Conservation (phyloP, 2,113 vertebrate species). For the Dryoscopus gambensis region DNA sequence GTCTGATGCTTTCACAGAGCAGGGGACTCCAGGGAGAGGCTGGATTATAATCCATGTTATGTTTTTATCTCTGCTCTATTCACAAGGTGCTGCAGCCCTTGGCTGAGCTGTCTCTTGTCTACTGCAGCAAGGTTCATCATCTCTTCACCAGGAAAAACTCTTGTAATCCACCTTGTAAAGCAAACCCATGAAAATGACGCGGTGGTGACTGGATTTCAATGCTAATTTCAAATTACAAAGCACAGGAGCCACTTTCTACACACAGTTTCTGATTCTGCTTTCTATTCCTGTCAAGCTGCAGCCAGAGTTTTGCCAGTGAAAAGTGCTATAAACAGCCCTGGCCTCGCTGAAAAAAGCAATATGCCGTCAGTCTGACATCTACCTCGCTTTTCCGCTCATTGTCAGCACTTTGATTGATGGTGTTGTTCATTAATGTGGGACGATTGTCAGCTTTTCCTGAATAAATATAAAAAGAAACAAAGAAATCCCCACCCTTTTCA, state of each 20-base stretch:
- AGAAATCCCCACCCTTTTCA: constrained; percentile 87
- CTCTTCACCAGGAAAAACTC: not conserved
- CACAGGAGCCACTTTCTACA: constrained; percentile 58
- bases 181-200: not conserved
- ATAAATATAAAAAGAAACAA: constrained; percentile 99
- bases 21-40: not conserved
- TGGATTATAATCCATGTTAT: not conserved
- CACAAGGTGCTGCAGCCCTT: not conserved
- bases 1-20: not conserved
- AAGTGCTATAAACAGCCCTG: constrained; percentile 84
- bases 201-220: not conserved
- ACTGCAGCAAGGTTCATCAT: not conserved
- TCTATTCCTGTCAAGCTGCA: constrained; percentile 71
- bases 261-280: constrained; percentile 70
- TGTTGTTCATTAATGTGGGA: constrained; percentile 93
- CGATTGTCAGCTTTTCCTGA: constrained; percentile 98
- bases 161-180: not conserved
- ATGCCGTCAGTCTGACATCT: constrained; percentile 83
- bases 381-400: constrained; percentile 95
- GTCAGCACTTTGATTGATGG: constrained; percentile 94
- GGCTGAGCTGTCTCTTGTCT: not conserved
- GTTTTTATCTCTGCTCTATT: not conserved
- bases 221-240: constrained; percentile 52
- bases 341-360: constrained; percentile 79
- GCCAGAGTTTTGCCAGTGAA: constrained; percentile 74